Conservation (phyloP, 2,888 invertebrate species). For the Chalcosyrphus nemorum region DNA sequence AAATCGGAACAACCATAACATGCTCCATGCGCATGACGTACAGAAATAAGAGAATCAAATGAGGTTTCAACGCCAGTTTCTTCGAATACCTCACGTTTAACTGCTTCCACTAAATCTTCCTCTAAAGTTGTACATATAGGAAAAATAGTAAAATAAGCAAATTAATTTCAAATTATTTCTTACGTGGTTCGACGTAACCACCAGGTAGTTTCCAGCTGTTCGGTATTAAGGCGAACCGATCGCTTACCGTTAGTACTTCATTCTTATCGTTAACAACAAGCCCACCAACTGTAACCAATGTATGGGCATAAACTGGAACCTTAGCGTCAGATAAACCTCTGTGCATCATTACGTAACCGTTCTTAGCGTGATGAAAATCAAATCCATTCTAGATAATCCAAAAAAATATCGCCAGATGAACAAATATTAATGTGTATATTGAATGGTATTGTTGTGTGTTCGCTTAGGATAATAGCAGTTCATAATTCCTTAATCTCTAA, state of each 20-base stretch:
- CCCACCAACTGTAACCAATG: slow-evolving; percentile 92
- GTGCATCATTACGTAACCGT: slow-evolving; percentile 90
- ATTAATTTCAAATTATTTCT: slow-evolving; percentile 42
- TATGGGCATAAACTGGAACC: slow-evolving; percentile 91
- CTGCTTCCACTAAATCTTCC: slow-evolving; percentile 92
- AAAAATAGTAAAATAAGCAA: too few relatives aligned
- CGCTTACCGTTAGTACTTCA: slow-evolving; percentile 91
- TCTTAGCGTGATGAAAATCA: slow-evolving; percentile 93
- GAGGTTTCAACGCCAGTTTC: slow-evolving; percentile 92
- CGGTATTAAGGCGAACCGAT: slow-evolving; percentile 83
- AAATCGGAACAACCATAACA: slow-evolving; percentile 93
- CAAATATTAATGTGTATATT: too few relatives aligned
- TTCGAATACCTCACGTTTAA: slow-evolving; percentile 92
- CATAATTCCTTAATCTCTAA: too few relatives aligned
- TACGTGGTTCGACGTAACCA: slow-evolving; percentile 93
- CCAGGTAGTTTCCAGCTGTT: slow-evolving; percentile 94
- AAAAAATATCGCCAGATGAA: too few relatives aligned
- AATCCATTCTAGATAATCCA: slow-evolving; percentile 86
- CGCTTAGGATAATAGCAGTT: too few relatives aligned
- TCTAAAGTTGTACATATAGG: slow-evolving; percentile 83
- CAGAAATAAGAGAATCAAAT: slow-evolving; percentile 89
- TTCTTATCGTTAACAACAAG: slow-evolving; percentile 90
- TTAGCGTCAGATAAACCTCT: slow-evolving; percentile 92
- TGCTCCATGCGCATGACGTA: slow-evolving; percentile 90
- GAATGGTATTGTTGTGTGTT: too few relatives aligned